Base-by-base conservation (phyloP, 1,140 invertebrate genomes). In the Stegodyphus mimosarum region DNA sequence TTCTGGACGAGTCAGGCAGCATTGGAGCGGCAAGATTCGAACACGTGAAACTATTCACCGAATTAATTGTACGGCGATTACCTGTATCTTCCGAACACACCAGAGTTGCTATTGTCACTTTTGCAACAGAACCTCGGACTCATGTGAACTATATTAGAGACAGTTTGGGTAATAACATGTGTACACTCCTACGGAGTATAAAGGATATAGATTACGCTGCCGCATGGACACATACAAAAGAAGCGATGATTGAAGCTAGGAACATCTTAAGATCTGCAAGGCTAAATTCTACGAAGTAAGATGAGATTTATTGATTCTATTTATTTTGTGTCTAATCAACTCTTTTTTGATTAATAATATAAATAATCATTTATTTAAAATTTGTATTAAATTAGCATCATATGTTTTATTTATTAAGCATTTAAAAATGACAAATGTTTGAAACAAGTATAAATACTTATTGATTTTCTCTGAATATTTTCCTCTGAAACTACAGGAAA, bases 1-100 rank as follows among this genome's bases (percentile, higher is more conserved):
- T 86, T 9, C 48, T 81, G 52, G 85, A 86, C 52, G 85, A 86
- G 76, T 86, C 85, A 9, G 85, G 85, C 50, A 86, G 85, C 49
- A 81, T 86, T 4, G 78, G 77, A 18, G 48, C 71, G 6, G 11
- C 18, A n/a, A 67, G 33, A 5, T 86, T 74, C 66, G 7, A 13
- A 50, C 52, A 69, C 48, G 85, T 75, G 7, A 75, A 79, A 33
- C 33, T 52, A 48, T 86, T 81, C 15, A 70, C 76, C 1, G 33
- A 86, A n/a, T 18, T 86, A 51, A 63, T 63, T 49, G 77, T 64
- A 11, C 60, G 78, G 6, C 18, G 17, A 6, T 51, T 86, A 49
- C 51, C 70, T 17, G 71, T 86, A 7, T 70, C 85, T n/a, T 4
- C 50, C 5, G 71, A 80, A 0, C 6, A 74, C 6, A 86, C 18